Evolutionary conservation across 2,797 vertebrate genomes (phyloP), one percentile per base, ranked within the genome.

Genomic region (Parotocinclus haroldoi): DNA sequence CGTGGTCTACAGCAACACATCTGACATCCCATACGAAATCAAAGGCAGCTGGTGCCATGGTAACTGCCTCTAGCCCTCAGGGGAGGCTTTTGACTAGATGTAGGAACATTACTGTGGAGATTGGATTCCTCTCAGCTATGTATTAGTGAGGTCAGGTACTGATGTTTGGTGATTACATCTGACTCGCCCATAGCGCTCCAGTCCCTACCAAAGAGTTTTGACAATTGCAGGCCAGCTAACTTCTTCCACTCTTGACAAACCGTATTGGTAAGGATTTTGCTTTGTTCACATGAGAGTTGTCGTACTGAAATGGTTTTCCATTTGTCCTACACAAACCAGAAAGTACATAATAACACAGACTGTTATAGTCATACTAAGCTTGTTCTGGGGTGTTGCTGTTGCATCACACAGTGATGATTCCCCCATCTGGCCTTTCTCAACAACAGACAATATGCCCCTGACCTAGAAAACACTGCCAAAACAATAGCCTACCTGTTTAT

Each of bases 31-130:
- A 45, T 58, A 55, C 40, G 17, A 13, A 46, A 55, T 38, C 44
- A 10, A 10, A 18, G 16, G n/a, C 4, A 50, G 27, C 48, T 14
- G 7, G 14, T n/a, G n/a, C 14, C 48, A 8, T 14, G 14, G 14
- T 50, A 50, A 14, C 48, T 14, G 14, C 48, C 14, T 50, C n/a
- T 50, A 8, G 13, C 8, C 48, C 48, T 50, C 48, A 16, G 48
- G 48, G 48, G 14, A 50, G n/a, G 48, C 27, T 65, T 65, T 74
- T 12, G 56, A 55, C 17, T 66, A 48, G 49, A 64, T 60, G 37
- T 52, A 52, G 46, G 62, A 69, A 69, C 55, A 69, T 45, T 53
- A 60, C 58, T 73, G 56, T 48, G 48, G 66, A 55, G 67, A 66
- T 62, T 69, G 61, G 57, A 49, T 61, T 44, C 40, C 62, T 61